Percentiles rank a stretch among this genome's conserved stretches.
phyloP scores from a whole-genome alignment of 2,113 vertebrate genomes.

The Nothobranchius kuhntae region DNA sequence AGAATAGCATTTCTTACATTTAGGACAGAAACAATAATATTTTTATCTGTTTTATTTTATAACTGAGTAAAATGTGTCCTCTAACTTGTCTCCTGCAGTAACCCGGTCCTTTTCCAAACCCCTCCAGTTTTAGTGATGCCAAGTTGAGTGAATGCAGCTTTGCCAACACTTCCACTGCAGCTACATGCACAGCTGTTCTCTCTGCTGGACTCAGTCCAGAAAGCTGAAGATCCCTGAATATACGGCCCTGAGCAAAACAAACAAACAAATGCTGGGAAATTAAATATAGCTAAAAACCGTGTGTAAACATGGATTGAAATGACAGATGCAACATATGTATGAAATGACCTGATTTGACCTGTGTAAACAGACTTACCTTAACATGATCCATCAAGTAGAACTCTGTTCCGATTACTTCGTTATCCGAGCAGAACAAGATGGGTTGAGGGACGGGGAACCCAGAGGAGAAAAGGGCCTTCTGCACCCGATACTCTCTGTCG shows the following conservation, averaged over 20 bases:
- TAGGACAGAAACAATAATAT: not conserved
- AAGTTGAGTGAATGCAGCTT: constrained; percentile 84
- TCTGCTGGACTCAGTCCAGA: constrained; percentile 84
- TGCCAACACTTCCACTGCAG: constrained; percentile 85
- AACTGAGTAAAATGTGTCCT: not conserved
- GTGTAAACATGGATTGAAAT: too few species aligned
- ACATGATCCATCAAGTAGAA: constrained; percentile 95
- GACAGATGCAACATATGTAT: too few species aligned
- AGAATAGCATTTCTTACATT: not conserved
- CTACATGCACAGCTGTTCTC: constrained; percentile 85
- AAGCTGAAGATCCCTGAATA: constrained; percentile 85
- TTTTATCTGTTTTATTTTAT: not conserved
- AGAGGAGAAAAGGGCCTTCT: constrained; percentile 84
- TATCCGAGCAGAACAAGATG: constrained; percentile 84
- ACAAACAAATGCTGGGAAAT: not conserved
- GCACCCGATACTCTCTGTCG: constrained; percentile 88
- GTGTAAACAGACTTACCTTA: constrained; percentile 70
- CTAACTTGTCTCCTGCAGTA: constrained; percentile 91
- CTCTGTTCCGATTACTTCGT: constrained; percentile 87
- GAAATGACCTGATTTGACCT: too few species aligned
- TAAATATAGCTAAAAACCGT: not conserved
- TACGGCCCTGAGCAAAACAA: constrained; percentile 81
- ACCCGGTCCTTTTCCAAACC: constrained; percentile 83
- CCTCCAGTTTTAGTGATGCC: constrained; percentile 78
- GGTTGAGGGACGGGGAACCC: constrained; percentile 92